Evolutionary conservation across 1,140 invertebrate genomes (phyloP).

Genomic region (Drosophila funebris): DNA sequence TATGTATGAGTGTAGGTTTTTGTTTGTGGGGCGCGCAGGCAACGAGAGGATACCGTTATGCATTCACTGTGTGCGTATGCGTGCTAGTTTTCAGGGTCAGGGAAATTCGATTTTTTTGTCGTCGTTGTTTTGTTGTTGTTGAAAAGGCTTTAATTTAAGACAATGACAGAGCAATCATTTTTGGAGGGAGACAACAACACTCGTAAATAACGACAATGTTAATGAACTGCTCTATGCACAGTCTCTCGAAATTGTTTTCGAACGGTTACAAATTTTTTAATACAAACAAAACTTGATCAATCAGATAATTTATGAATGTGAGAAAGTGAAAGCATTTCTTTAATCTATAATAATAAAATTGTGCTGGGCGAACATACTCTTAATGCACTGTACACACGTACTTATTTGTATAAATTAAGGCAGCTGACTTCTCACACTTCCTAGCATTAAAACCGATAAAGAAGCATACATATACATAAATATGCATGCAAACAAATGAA

Average conservation of each 20-base stretch:
- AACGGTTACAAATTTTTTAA: neutral
- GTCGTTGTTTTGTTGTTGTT: constrained; percentile 28
- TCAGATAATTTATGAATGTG: neutral
- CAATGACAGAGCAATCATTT: constrained; percentile 32
- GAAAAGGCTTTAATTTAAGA: constrained; percentile 35
- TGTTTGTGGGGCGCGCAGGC: constrained; percentile 45
- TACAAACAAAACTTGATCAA: neutral
- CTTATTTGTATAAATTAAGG: neutral
- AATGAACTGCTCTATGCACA: constrained; percentile 33
- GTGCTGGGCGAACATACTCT: neutral
- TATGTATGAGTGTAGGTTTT: constrained; percentile 24
- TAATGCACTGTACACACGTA: neutral
- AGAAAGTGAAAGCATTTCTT: neutral
- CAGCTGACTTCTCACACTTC: constrained; percentile 37
- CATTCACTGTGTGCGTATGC: constrained; percentile 49
- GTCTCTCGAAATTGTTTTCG: neutral
- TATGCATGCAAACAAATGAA: constrained; percentile 28
- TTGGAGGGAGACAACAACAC: constrained; percentile 9
- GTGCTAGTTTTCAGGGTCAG: constrained; percentile 74
- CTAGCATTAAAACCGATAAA: constrained; percentile 34
- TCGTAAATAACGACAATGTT: constrained; percentile 27
- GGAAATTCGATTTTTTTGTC: constrained; percentile 76
- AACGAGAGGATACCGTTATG: constrained; percentile 68
- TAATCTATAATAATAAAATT: neutral
- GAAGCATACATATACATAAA: constrained; percentile 2